A percentile compares a stretch with the other conserved stretches of the same genome.
Conservation (phyloP, 2,888 invertebrate species). For the Linyphia triangularis region DNA sequence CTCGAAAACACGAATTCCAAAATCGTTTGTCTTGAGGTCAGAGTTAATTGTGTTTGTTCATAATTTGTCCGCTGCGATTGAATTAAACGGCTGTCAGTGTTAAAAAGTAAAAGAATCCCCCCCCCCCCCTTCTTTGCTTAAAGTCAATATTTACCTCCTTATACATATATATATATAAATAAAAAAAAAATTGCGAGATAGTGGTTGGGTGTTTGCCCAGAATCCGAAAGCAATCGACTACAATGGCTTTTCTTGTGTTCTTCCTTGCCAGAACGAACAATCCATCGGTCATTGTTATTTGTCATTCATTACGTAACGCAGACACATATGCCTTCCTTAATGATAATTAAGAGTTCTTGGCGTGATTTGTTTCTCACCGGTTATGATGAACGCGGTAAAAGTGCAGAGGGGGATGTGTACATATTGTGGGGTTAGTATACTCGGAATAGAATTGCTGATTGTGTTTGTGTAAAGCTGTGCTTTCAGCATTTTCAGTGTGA, state of each 20-base stretch:
- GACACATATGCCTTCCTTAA: slow-evolving; percentile 26
- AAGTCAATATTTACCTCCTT: slow-evolving; percentile 66
- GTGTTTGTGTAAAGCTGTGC: too few species aligned
- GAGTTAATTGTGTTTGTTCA: slow-evolving; percentile 71
- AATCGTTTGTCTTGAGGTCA: slow-evolving; percentile 24
- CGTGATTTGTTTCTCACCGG: slow-evolving; percentile 46
- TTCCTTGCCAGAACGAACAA: neutral
- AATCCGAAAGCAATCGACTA: slow-evolving; percentile 36
- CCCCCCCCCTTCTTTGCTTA: neutral
- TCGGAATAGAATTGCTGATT: too few species aligned
- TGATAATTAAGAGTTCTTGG: slow-evolving; percentile 61
- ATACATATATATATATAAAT: too few species aligned
- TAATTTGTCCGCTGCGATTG: slow-evolving; percentile 69
- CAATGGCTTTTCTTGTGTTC: neutral
- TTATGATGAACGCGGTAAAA: neutral
- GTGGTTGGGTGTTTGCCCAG: slow-evolving; percentile 38
- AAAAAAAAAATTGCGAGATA: slow-evolving; percentile 41
- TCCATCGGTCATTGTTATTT: slow-evolving; percentile 68
- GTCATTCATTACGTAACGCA: slow-evolving; percentile 50
- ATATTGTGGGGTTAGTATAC: too few species aligned
- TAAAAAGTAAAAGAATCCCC: slow-evolving; percentile 7
- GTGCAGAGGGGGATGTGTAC: neutral
- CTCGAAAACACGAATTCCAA: neutral
- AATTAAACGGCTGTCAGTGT: slow-evolving; percentile 65
- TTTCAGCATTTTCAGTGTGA: too few species aligned